Base-by-base conservation (phyloP, 2,888 invertebrate genomes). In the Epinotia nisella region DNA sequence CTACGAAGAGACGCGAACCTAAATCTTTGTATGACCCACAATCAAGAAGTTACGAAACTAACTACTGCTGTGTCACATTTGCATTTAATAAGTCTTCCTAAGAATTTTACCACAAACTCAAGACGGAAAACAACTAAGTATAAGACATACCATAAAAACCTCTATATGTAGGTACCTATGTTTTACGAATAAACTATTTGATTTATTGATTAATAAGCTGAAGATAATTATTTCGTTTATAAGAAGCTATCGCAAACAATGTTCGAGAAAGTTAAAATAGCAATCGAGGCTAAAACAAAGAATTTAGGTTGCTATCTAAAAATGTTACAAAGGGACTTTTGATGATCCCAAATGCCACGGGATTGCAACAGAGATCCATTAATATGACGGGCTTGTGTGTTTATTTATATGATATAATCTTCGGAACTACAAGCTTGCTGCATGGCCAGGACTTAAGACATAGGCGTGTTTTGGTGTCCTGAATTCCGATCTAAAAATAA, bases 401-500 rank as follows among this genome's bases (percentile, higher is more conserved):
- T 68, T 68, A 68, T 68, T 68, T 59, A 68, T 68, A 68, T 51
- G 45, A 68, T 29, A 59, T 51, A 68, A 68, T 59, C 49, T 68
- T 29, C 45, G 49, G 49, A 67, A 67, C 62, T 62, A 55, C 13
- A 67, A 68, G 49, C 67, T 58, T 19, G 56, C 45, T 29, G 39
- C 39, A 64, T 4, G 76, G 77, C 74, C 71, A 76, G 80, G 77
- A 82, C 81, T 80, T 79, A 53, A 68, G 53, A 80, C 77, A 66
- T 61, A 45, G 61, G 62, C 75, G 81, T 82, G 82, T 85, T 84
- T 82, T 81, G 78, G 73, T 79, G 86, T 75, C 81, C 87, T 79
- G 82, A 84, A 87, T 87, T 83, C 84, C 85, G 76, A 77, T 77
- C 76, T 76, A 71, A 78, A 83, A 85, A 85, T 80, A 81, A 76